These are phyloP conservation scores for Monopis laevigella DNA, from an alignment of 2,888 invertebrate species.

Conservation along the genomic window DNA sequence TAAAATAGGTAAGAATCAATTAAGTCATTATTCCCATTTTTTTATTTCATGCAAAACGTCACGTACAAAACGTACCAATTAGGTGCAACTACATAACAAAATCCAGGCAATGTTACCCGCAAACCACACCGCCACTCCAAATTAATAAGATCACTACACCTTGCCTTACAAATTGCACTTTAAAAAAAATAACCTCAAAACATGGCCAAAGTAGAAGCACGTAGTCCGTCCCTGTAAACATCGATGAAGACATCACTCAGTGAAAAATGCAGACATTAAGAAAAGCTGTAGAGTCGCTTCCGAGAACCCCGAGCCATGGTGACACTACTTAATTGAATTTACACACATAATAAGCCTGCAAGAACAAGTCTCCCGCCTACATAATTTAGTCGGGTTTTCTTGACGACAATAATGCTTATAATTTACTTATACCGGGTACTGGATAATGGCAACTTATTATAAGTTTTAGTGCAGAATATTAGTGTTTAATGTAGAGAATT, in stretches of 20 bases:
- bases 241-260: constrained; percentile 50
- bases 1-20: no score
- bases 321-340: constrained; percentile 16
- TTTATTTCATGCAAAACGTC: no score
- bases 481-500: constrained; percentile 4
- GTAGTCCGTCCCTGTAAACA: constrained; percentile 33
- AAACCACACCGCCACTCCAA: not conserved
- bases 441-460: constrained; percentile 3
- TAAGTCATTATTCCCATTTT: no score
- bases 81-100: not conserved
- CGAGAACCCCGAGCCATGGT: constrained; percentile 11
- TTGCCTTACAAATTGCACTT: not conserved
- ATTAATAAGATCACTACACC: not conserved
- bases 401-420: not conserved
- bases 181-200: not conserved
- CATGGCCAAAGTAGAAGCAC: not conserved
- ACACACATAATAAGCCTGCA: not conserved
- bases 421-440: not conserved
- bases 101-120: not conserved
- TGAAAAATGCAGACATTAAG: constrained; percentile 48
- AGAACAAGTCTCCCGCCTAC: not conserved
- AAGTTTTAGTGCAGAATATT: not conserved
- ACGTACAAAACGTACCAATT: no score
- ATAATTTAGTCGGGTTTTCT: not conserved
- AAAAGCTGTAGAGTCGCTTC: constrained; percentile 18